These are phyloP conservation scores for Pteruthius melanotis DNA, from an alignment of 2,113 vertebrate species.

Conservation along the genomic window DNA sequence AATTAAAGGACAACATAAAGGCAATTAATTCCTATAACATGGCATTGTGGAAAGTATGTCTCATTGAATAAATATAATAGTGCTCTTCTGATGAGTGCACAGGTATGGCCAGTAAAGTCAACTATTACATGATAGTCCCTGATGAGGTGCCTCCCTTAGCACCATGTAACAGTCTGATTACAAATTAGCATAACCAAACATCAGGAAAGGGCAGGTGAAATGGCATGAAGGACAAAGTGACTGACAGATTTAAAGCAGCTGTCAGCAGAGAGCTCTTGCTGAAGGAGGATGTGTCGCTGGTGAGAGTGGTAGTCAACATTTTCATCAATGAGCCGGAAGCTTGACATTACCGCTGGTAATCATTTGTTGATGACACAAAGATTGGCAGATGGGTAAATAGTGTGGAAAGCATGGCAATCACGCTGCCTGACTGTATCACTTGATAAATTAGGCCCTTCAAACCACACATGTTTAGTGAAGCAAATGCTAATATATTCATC, in stretches of 20 bases:
- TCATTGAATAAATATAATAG: slow-evolving; percentile 2
- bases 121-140: neutral
- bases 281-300: neutral
- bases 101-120: neutral
- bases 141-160: neutral
- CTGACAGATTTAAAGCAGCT: slow-evolving; percentile 36
- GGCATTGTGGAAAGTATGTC: slow-evolving; percentile 4
- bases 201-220: neutral
- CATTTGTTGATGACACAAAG: slow-evolving; percentile 42
- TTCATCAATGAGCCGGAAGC: neutral
- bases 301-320: neutral
- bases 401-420: neutral
- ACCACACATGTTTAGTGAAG: neutral
- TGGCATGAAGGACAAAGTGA: neutral
- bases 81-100: neutral
- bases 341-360: neutral
- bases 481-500: neutral
- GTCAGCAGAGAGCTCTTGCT: neutral
- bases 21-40: neutral
- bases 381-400: slow-evolving; percentile 33
- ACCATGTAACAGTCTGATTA: neutral
- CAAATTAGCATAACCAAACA: slow-evolving; percentile 20
- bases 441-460: slow-evolving; percentile 30
- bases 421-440: neutral
- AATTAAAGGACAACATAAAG: neutral